Evolutionary conservation across 2,113 vertebrate species (phyloP).

Genomic region (Sorex araneus): DNA sequence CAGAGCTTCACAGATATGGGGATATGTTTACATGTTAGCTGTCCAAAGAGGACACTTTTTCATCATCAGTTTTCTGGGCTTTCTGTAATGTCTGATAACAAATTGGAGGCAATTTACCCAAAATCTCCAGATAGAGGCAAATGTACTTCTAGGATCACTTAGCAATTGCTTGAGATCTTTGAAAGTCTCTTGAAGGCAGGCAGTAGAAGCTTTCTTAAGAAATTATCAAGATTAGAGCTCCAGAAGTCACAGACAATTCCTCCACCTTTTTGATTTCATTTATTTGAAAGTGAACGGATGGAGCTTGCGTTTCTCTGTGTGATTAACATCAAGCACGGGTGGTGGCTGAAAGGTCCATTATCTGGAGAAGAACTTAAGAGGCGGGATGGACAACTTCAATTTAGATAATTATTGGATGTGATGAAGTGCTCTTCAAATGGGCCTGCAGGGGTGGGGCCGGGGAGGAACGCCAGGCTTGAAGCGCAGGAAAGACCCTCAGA

Average conservation of each 20-base stretch:
- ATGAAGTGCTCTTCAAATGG: conserved; percentile 12
- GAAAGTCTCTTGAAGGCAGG: conserved; percentile 67
- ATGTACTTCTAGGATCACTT: conserved; percentile 61
- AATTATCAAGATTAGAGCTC: conserved; percentile 43
- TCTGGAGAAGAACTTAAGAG: conserved; percentile 65
- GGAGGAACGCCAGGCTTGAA: background rate
- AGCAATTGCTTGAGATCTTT: conserved; percentile 52
- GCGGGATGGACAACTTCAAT: conserved; percentile 59
- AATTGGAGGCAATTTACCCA: conserved; percentile 34
- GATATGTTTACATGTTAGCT: background rate
- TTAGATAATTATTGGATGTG: conserved; percentile 57
- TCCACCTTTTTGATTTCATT: background rate
- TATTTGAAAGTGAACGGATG: conserved; percentile 2
- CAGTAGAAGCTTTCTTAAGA: conserved; percentile 18
- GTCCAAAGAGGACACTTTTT: background rate
- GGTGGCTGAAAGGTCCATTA: conserved; percentile 65
- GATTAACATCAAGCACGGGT: conserved; percentile 56
- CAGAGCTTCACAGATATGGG: background rate
- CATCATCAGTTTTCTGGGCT: conserved; percentile 14
- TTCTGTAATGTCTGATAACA: conserved; percentile 29
- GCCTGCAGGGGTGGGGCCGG: accelerated
- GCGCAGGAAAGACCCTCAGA: background rate
- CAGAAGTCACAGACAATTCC: conserved; percentile 35
- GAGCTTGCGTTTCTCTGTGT: conserved; percentile 50
- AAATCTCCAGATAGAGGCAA: conserved; percentile 51